These are phyloP conservation scores for Camarhynchus parvulus DNA, from an alignment of 2,113 vertebrate genomes.

Conservation along the genomic window DNA sequence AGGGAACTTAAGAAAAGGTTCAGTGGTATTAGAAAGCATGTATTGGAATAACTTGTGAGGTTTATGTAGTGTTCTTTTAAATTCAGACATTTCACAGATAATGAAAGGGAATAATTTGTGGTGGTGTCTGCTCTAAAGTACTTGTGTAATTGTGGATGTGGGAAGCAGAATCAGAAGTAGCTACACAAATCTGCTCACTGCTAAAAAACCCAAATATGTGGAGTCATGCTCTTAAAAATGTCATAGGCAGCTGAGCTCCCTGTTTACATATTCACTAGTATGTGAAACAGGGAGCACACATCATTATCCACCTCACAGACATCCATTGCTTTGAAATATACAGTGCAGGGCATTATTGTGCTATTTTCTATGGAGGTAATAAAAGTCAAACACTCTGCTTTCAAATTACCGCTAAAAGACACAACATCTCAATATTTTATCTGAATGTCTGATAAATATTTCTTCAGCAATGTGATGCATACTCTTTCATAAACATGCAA, in stretches of 20 bases:
- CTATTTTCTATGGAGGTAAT: not conserved
- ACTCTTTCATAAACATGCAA: not conserved
- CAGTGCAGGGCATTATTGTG: not conserved
- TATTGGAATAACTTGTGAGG: not conserved
- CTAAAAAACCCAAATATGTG: accelerated
- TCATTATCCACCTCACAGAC: not conserved
- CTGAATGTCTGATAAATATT: not conserved
- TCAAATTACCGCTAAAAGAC: not conserved
- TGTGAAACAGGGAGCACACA: not conserved
- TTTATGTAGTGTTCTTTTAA: not conserved
- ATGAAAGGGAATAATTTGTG: not conserved
- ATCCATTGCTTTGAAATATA: not conserved
- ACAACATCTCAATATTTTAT: not conserved
- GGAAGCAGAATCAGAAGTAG: not conserved
- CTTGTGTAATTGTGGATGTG: not conserved
- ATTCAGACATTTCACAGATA: not conserved
- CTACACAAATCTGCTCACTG: not conserved
- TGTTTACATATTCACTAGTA: not conserved
- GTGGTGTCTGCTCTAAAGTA: not conserved
- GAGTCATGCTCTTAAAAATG: not conserved
- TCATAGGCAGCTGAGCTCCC: not conserved
- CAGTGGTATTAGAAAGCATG: not conserved
- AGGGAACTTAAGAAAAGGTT: not conserved
- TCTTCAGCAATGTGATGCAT: not conserved
- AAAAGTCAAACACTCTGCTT: not conserved